These are phyloP conservation scores for Temnothorax unifasciatus DNA, from an alignment of 2,888 invertebrate species.

Conservation along the genomic window DNA sequence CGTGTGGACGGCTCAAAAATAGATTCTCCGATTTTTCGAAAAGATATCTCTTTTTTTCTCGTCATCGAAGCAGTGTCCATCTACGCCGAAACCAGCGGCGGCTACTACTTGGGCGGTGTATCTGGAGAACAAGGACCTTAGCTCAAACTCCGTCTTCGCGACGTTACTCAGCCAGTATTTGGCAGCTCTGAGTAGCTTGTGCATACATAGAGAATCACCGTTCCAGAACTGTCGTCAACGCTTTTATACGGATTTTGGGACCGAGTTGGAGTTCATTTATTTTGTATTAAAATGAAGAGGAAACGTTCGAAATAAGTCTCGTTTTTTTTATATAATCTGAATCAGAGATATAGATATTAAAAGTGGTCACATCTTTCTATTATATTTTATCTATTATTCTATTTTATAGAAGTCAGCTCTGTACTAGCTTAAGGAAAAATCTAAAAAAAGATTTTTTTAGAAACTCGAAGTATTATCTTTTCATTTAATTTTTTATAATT, in stretches of 20 bases:
- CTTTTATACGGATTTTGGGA: background rate
- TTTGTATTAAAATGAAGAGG: background rate
- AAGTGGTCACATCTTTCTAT: background rate
- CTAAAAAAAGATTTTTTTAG: too few species aligned
- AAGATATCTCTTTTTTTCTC: too few species aligned
- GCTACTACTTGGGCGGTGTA: too few species aligned
- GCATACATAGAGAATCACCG: background rate
- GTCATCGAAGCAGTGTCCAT: too few species aligned
- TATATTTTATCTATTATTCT: too few species aligned
- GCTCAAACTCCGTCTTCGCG: too few species aligned
- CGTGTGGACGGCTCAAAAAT: too few species aligned
- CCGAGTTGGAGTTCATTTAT: background rate
- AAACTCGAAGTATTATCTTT: background rate
- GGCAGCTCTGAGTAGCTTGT: background rate
- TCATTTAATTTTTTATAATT: background rate
- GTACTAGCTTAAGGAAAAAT: background rate
- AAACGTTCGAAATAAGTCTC: background rate
- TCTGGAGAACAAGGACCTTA: too few species aligned
- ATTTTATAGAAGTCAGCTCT: background rate
- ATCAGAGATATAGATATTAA: background rate
- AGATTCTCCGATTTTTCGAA: too few species aligned
- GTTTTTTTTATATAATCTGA: slow-evolving; percentile 6
- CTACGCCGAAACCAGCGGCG: too few species aligned
- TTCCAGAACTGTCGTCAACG: background rate
- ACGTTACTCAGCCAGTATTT: too few species aligned